Conservation (phyloP, 2,113 vertebrate species). For the Origma solitaria region DNA sequence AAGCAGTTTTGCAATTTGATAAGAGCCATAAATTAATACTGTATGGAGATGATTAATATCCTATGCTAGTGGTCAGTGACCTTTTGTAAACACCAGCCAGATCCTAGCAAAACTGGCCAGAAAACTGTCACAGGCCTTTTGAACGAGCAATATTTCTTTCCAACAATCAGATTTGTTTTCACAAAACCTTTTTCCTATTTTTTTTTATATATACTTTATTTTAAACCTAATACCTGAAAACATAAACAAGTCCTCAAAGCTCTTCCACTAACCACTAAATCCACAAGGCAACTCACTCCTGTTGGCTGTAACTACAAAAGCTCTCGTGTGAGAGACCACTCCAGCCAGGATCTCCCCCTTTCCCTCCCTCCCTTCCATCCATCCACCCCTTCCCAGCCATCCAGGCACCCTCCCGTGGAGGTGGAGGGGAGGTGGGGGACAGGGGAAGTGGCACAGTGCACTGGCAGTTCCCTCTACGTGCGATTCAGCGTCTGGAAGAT, state of each 20-base stretch:
- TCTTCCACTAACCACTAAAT: constrained; percentile 53
- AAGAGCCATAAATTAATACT: constrained; percentile 26
- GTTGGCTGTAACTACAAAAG: constrained; percentile 21
- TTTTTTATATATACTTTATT: neutral
- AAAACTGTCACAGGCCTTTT: neutral
- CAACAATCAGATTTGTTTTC: constrained; percentile 56
- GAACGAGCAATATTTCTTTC: neutral
- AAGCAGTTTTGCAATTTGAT: neutral
- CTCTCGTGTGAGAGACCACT: neutral
- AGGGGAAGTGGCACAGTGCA: neutral
- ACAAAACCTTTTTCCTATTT: constrained; percentile 73
- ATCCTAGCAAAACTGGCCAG: neutral
- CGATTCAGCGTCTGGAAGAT: constrained; percentile 99
- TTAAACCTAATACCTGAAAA: constrained; percentile 54
- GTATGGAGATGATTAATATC: constrained; percentile 11
- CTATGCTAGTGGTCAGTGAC: constrained; percentile 42
- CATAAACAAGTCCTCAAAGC: constrained; percentile 29
- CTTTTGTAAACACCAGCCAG: constrained; percentile 58
- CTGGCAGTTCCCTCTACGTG: constrained; percentile 75
- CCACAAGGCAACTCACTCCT: constrained; percentile 55
- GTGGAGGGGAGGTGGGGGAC: neutral
- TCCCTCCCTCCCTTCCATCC: neutral
- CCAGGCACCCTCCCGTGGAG: neutral
- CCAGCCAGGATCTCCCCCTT: neutral
- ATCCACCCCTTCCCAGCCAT: neutral